These are phyloP conservation scores for Phaenicophaeus curvirostris DNA, from an alignment of 2,797 vertebrate species.

Conservation along the genomic window DNA sequence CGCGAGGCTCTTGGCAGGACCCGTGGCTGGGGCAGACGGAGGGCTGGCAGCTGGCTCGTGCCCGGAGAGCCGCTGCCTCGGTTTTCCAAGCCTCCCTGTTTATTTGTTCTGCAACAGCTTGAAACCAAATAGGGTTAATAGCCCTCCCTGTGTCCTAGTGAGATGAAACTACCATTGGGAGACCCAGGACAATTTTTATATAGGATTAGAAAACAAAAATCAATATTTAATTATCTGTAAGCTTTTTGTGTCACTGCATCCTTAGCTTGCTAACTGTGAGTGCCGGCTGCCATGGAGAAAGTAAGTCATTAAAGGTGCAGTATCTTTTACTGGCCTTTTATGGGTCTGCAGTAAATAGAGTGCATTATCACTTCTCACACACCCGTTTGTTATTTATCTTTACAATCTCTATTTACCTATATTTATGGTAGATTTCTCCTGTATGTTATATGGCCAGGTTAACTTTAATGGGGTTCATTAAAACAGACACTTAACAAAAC, in stretches of 20 bases:
- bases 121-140: constrained; percentile 77
- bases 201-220: constrained; percentile 99
- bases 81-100: constrained; percentile 18
- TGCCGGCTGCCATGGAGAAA: constrained; percentile 83
- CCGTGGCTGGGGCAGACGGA: background rate
- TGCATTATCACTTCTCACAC: constrained; percentile 75
- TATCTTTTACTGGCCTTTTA: constrained; percentile 77
- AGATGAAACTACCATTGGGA: constrained; percentile 97
- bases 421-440: constrained; percentile 77
- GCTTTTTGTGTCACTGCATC: constrained; percentile 99
- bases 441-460: constrained; percentile 71
- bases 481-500: constrained; percentile 72
- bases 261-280: constrained; percentile 91
- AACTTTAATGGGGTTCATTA: constrained; percentile 74
- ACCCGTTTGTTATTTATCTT: constrained; percentile 79
- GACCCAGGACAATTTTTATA: constrained; percentile 99
- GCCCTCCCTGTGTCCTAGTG: constrained; percentile 80
- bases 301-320: constrained; percentile 88
- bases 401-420: constrained; percentile 82
- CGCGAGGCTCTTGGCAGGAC: background rate
- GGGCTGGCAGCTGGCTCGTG: background rate
- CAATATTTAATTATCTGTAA: constrained; percentile 99
- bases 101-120: constrained; percentile 44
- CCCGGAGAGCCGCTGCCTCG: background rate
- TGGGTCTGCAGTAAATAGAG: constrained; percentile 78